These are phyloP conservation scores for Apodemia duryi DNA, from an alignment of 2,888 invertebrate genomes.

Conservation along the genomic window DNA sequence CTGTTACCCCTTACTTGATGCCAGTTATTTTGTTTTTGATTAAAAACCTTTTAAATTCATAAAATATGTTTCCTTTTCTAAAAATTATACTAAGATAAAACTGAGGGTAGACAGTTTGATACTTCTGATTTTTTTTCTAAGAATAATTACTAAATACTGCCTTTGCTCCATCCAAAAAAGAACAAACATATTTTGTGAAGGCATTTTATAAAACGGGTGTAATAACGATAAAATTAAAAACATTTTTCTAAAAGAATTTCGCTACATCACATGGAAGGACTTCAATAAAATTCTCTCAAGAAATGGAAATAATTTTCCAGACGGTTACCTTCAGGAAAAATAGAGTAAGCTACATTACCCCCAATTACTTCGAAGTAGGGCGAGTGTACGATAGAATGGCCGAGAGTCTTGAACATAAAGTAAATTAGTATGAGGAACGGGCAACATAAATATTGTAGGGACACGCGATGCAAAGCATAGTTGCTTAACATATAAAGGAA, in stretches of 20 bases:
- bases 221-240: not conserved
- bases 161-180: not conserved
- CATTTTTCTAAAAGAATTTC: not conserved
- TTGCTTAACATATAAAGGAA: not conserved
- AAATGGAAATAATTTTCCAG: constrained; percentile 12
- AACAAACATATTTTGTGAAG: not conserved
- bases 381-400: constrained; percentile 3
- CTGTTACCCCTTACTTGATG: no score
- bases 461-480: not conserved
- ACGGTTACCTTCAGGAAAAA: constrained; percentile 7
- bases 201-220: not conserved
- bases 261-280: not conserved
- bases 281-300: constrained; percentile 10
- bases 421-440: not conserved
- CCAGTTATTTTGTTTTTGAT: no score
- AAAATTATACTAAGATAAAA: no score
- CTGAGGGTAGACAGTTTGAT: no score
- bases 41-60: no score
- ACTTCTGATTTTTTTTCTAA: no score
- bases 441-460: not conserved
- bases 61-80: no score
- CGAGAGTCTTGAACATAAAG: constrained; percentile 10
- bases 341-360: constrained; percentile 3
- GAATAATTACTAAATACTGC: no score
- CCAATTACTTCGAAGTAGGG: constrained; percentile 3